Evolutionary conservation across 2,797 vertebrate genomes (phyloP), one percentile per base, ranked within the genome.

Genomic region (Sebastiscus albofasciatus): DNA sequence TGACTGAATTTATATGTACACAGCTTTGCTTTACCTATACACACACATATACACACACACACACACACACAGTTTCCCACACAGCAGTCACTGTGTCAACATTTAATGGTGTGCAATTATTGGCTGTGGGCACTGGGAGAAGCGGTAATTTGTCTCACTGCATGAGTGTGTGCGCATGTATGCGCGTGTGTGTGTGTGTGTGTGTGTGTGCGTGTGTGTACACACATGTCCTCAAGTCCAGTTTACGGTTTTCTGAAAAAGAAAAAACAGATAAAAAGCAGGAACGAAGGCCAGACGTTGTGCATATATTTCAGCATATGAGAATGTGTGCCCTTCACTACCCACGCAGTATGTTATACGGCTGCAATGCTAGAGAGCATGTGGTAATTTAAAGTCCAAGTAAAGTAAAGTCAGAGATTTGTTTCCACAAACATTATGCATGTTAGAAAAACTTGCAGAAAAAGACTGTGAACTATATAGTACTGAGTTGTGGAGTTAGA

Each of bases 101-200:
- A 39, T 77, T 69, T 82, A 73, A 76, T 76, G 71, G 36, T 55
- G 72, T 80, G 62, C 64, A 80, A 81, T 77, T 83, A 85, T 46
- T 77, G 80, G 59, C 54, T 79, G 64, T 54, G 62, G 75, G 69
- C 72, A 73, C 3, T 20, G 11, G 36, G 24, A 82, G n/a, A 74
- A 34, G 67, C n/a, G 16, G n/a, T 78, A 73, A 69, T 75, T 22
- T 73, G 58, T 52, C 52, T 77, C 24, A 4, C 10, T 61, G 60
- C 13, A 5, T 8, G 42, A 73, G 56, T 42, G 31, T 70, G 29
- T 71, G 42, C 16, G 16, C 42, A 18, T 46, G 16, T 20, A 8
- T 18, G 42, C 7, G 42, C 18, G 33, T 20, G 3, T 20, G 10
- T 75, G 27, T 29, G 7, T 36, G 33, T n/a, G 14, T 20, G 11